Evolutionary conservation across 2,888 invertebrate genomes (phyloP).

Genomic region (Oxytorus armatus): DNA sequence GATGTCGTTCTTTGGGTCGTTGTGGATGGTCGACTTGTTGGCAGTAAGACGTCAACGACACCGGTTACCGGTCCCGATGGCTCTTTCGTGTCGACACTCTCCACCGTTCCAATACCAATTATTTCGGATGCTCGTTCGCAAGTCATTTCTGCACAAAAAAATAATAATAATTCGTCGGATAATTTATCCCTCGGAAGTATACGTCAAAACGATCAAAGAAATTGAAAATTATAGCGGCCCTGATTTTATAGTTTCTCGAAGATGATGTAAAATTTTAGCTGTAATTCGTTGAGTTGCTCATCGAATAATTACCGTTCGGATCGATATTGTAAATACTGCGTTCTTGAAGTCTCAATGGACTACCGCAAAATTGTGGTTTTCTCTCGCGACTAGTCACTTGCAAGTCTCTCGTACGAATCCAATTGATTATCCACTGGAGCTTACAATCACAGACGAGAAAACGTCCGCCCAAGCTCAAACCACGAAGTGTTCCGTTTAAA

Average conservation of each 20-base stretch:
- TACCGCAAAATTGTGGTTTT: conserved; percentile 96
- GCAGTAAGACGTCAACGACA: conserved; percentile 82
- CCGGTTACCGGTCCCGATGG: conserved; percentile 78
- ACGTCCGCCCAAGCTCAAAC: conserved; percentile 94
- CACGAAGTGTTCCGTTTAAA: conserved; percentile 92
- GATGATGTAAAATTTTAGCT: too few relatives aligned
- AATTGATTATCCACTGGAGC: conserved; percentile 94
- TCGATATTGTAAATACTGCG: conserved; percentile 95
- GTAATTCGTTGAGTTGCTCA: too few relatives aligned
- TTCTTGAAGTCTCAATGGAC: conserved; percentile 91
- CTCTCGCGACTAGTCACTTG: conserved; percentile 97
- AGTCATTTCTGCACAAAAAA: conserved; percentile 80
- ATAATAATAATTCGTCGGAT: not conserved
- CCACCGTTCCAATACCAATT: conserved; percentile 86
- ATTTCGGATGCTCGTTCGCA: conserved; percentile 84
- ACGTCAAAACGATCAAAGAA: too few relatives aligned
- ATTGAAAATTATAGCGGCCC: too few relatives aligned
- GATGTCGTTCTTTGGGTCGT: conserved; percentile 73
- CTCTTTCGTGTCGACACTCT: conserved; percentile 85
- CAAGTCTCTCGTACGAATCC: conserved; percentile 94
- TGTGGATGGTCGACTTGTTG: conserved; percentile 80
- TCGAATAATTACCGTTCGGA: conserved; percentile 88
- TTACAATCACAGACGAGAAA: conserved; percentile 96
- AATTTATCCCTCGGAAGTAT: not conserved
- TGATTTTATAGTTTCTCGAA: too few relatives aligned